Base-by-base conservation (phyloP, 2,888 invertebrate species). In the Heliconius ismenius region DNA sequence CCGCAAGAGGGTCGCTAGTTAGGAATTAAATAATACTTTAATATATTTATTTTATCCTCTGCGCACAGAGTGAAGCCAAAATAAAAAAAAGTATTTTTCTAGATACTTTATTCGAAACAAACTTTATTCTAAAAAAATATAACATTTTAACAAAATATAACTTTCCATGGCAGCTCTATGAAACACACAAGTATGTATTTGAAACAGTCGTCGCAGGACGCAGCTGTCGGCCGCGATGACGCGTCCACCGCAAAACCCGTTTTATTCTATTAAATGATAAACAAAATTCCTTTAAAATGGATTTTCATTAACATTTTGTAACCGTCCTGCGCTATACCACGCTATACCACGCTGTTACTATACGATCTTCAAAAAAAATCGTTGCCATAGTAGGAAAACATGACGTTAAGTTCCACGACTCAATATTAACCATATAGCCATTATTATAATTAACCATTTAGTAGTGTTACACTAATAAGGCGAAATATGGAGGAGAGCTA, bases 201-300 rank as follows among this genome's bases (percentile, higher is more conserved):
- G 65, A n/a, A 65, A 65, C 65, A 65, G 60, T 62, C 63, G 76
- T 39, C 9, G 39, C 18, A 67, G 72, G 54, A 49, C 72, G n/a
- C 76, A 76, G 76, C 76, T 76, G 76, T 65, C 65, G 24, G 32
- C 65, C 72, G 39, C 62, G 39, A 21, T 62, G 64, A 72, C 18
- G 70, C 63, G 76, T n/a, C 18, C 58, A 72, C 76, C 58, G 65
- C 76, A 72, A 76, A 60, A 32, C 62, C 62, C 49, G 62, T 24
- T 73, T 76, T 39, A 65, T 76, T 39, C 70, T 43, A 63, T 73
- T 65, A 76, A 72, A 73, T 65, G 67, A 36, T 36, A 36, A n/a
- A 24, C 26, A 36, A 63, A 63, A 73, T 60, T 21, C 18, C 60
- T 39, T 39, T 26, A 73, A 73, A 39, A 26, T 11, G 43, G 54